Base-by-base conservation (phyloP, 2,888 invertebrate genomes). In the Argyresthia albistria region DNA sequence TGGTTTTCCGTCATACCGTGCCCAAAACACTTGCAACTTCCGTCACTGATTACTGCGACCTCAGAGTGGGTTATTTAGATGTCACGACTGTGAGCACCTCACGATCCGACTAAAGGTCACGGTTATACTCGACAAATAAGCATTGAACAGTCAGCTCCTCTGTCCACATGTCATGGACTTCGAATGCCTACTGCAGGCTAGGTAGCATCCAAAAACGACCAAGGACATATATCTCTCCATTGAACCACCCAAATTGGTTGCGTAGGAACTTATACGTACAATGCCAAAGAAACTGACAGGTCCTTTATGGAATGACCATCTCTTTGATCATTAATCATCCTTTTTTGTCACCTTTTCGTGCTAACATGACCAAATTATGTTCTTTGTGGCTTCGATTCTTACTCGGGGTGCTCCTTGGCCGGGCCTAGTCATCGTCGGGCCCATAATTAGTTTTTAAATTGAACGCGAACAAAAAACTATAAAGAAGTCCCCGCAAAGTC, bases 361-460 rank as follows among this genome's bases (percentile, higher is more conserved):
- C 72, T 79, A 82, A 81, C 79, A 82, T 76, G 82, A 78, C 77
- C 76, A 80, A 77, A 78, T 82, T 75, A 77, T 79, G 69, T 77
- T 80, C 78, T 77, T 80, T 78, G 77, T 76, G 68, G 62, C 61
- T 66, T 69, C 65, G 66, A 15, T 75, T 69, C 70, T 25, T 25
- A 25, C 6, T 25, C 70, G 69, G 79, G 80, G 76, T 72, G 75
- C 70, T 76, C 65, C 74, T 74, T 69, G 69, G 67, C 69, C 75
- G 70, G 70, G 76, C 69, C 80, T 78, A 82, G 81, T 81, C 82
- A 77, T 77, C 73, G 70, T 60, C 56, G 66, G 68, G 68, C 67
- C 69, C 73, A 73, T 86, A 80, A 87, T 87, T 86, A 87, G 80
- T 81, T 87, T 84, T 82, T 78, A 82, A 83, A 86, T 87, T 86